Evolutionary conservation across 2,113 vertebrate species (phyloP), one percentile per base, ranked within the genome.

Genomic region (Malurus elegans): DNA sequence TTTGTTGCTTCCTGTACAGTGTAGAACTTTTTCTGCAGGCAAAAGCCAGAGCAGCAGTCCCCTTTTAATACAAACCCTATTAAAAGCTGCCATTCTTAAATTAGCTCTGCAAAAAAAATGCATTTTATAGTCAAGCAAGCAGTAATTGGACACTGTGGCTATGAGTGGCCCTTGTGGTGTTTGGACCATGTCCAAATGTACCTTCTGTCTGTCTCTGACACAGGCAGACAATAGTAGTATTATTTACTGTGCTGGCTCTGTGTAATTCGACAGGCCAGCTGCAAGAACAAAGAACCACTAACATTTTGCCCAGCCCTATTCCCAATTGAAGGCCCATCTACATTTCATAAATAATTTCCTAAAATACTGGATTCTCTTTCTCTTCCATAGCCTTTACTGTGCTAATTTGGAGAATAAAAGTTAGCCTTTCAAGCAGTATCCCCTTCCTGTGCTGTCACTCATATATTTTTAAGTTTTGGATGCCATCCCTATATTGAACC

Each of bases 191-290:
- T 98, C 98, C 98, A 98, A 98, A 98, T 97, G 97, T 97, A 98
- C 98, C 98, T 98, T 98, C 98, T 98, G 98, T 98, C 98, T 98
- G 98, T 98, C 97, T 98, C 97, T 97, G 97, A 97, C 98, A 97
- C 94, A 94, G 92, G 97, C 98, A 98, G 97, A 98, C 98, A 98
- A 98, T 98, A 96, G 98, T 74, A 67, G 97, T 97, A 98, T 98
- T 98, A 98, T 98, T 98, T 98, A 98, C 97, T 91, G 97, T 96
- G 88, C 97, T 97, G 97, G 97, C 97, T 98, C 96, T 96, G 78
- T 97, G 97, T 97, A 93, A 97, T 98, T 98, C 93, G 95, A 98
- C 97, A 98, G 98, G 97, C 98, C 98, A 98, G 98, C 98, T 98
- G 98, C 95, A 92, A 94, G 98, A 98, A 98, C 98, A 98, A 98